Base-by-base conservation (phyloP, 2,888 invertebrate genomes). In the Caenorhabditis sinica region DNA sequence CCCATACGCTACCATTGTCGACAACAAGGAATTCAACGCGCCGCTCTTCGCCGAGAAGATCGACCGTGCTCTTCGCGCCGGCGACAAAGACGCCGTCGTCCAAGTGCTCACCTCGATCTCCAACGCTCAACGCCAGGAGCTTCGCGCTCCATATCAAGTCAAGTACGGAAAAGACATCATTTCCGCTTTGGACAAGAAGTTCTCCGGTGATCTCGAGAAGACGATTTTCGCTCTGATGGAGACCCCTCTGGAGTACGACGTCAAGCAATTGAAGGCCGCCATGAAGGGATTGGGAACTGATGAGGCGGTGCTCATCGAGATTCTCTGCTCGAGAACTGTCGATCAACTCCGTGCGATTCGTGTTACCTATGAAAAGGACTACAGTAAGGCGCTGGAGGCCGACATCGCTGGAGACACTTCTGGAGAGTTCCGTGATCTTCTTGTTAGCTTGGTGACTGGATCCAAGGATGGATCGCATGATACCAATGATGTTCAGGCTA, bases 231-330 rank as follows among this genome's bases (percentile, higher is more conserved):
- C 92, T 6, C 86, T 93, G 33, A 89, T 92, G 90, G 89, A 93
- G 87, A 92, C 89, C 23, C 91, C 93, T 20, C 92, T 92, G 53
- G 93, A 93, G 79, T 94, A 92, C 90, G 94, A 94, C 88, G 93
- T 94, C 40, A 92, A 92, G 82, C 93, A 93, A 87, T 91, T 94
- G 56, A 91, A 93, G 80, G 85, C 91, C 45, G 93, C 93, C 36
- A 93, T 93, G 93, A 91, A 88, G 56, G 97, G 97, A 0, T 91
- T 96, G 79, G 96, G 96, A 68, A 96, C 96, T 0, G 95, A 96
- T 85, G 96, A 96, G 93, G 96, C 94, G 60, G 96, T 96, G 66
- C 95, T 97, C 76, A 96, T 97, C 80, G 97, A 97, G 93, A 95
- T 97, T 66, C 94, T 97, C 92, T 96, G 96, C 92, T 96, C 96